Base-by-base conservation (phyloP, 2,888 invertebrate species). In the Steinernema scapterisci region DNA sequence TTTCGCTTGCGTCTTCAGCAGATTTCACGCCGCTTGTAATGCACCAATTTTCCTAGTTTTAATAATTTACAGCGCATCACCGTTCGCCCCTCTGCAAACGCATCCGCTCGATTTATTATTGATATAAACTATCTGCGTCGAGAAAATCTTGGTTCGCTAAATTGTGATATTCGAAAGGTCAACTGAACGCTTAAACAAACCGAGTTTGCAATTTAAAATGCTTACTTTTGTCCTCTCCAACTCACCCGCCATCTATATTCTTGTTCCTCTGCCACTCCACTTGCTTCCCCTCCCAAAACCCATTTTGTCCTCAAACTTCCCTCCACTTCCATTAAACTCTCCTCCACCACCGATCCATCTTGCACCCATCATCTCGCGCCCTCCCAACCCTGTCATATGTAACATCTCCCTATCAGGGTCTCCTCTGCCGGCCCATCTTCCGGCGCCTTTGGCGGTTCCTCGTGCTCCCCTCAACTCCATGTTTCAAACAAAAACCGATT, bases 401-500 rank as follows among this genome's bases (percentile, higher is more conserved):
- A 38, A 38, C 38, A 48, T 48, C 52, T 21, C 19, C 23, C 3
- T 52, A 52, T 19, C 52, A 21, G 21, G 23, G 2, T 19, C 21
- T 11, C 21, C 11, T 2, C 21, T 21, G 1, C 52, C 7, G 48
- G 5, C n/a, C n/a, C 5, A 16, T 5, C 52, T 11, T 23, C 23
- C 21, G 6, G 48, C 48, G 3, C 52, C 11, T n/a, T 11, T 9
- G 38, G 38, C 38, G 9, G 38, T 38, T 38, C 38, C 38, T 38
- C 38, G 5, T 38, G 9, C 9, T 38, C 38, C 9, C 38, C 38
- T 38, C 38, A 38, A 38, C 38, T 38, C 38, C 3, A 48, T 48
- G 63, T 63, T 63, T 63, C 25, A 63, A 63, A 63, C 63, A 38
- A 63, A 63, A 63, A 31, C 38, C 63, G 63, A 63, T 63, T 63